Percentiles rank a stretch among this genome's conserved stretches.
Evolutionary conservation across 2,888 invertebrate species (phyloP).

Genomic region (Archips crataeganus): DNA sequence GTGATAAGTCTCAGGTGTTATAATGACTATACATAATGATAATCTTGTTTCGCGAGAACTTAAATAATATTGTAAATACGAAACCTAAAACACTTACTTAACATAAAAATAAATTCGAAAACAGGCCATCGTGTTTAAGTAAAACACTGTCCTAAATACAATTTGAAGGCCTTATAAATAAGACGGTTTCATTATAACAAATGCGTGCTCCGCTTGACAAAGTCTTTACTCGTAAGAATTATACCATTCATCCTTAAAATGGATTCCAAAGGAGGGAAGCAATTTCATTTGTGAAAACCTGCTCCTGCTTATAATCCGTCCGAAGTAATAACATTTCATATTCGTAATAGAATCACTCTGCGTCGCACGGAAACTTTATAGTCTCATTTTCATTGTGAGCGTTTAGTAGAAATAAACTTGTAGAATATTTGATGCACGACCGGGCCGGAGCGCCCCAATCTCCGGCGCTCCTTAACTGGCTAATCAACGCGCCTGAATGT

Average conservation of each 20-base stretch:
- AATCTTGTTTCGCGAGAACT: too few species aligned
- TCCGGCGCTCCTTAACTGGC: slow-evolving; percentile 67
- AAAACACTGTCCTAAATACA: slow-evolving; percentile 16
- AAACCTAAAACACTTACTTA: background rate
- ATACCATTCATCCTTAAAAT: slow-evolving; percentile 84
- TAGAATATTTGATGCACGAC: slow-evolving; percentile 81
- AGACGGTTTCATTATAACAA: slow-evolving; percentile 59
- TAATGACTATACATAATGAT: too few species aligned
- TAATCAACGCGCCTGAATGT: slow-evolving; percentile 65
- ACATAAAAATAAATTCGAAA: slow-evolving; percentile 2
- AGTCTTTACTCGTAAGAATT: slow-evolving; percentile 82
- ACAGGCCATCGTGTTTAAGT: slow-evolving; percentile 6
- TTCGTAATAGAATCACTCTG: slow-evolving; percentile 85
- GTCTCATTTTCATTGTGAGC: slow-evolving; percentile 85
- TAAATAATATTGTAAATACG: too few species aligned
- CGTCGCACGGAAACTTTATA: slow-evolving; percentile 84
- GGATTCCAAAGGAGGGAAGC: slow-evolving; percentile 84
- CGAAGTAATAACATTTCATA: slow-evolving; percentile 86
- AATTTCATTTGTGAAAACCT: slow-evolving; percentile 85
- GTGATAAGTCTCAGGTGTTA: too few species aligned
- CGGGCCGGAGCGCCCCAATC: slow-evolving; percentile 70
- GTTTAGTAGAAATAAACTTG: slow-evolving; percentile 84
- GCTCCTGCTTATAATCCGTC: slow-evolving; percentile 85
- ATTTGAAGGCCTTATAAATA: slow-evolving; percentile 44
- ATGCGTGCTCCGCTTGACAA: slow-evolving; percentile 74